phyloP scores from a whole-genome alignment of 2,797 vertebrate species.

The Sitta carolinensis region DNA sequence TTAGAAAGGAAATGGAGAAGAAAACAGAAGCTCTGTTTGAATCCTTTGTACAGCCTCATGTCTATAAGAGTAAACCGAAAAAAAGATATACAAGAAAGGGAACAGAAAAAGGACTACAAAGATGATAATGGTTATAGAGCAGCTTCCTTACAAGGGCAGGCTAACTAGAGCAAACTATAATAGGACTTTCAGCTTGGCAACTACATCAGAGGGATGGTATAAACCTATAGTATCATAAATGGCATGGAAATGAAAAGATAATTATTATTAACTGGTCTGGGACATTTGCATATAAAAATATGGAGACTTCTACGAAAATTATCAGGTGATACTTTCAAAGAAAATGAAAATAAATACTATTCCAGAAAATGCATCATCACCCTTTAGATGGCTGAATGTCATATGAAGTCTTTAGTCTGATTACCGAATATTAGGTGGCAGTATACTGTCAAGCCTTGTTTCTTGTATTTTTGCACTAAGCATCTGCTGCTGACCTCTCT shows the following conservation, averaged over 20 bases:
- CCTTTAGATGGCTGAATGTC: not conserved
- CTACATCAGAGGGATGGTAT: not conserved
- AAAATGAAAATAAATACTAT: not conserved
- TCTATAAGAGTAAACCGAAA: not conserved
- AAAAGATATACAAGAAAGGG: not conserved
- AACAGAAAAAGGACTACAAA: not conserved
- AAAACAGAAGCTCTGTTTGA: constrained; percentile 3
- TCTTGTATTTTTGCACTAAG: not conserved
- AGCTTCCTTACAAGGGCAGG: not conserved
- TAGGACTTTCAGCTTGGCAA: not conserved
- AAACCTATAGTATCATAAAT: not conserved
- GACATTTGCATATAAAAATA: not conserved
- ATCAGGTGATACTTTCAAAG: not conserved
- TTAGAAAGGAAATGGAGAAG: not conserved
- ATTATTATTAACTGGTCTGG: not conserved
- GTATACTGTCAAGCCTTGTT: not conserved
- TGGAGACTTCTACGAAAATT: not conserved
- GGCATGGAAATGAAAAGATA: not conserved
- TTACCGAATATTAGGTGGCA: not conserved
- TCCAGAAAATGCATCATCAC: not conserved
- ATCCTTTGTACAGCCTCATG: not conserved
- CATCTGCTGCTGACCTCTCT: not conserved
- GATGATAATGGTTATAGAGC: not conserved
- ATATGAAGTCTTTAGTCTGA: not conserved
- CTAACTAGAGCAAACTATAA: not conserved